Evolutionary conservation across 1,140 invertebrate genomes (phyloP).

Genomic region (Pomacea maculata): DNA sequence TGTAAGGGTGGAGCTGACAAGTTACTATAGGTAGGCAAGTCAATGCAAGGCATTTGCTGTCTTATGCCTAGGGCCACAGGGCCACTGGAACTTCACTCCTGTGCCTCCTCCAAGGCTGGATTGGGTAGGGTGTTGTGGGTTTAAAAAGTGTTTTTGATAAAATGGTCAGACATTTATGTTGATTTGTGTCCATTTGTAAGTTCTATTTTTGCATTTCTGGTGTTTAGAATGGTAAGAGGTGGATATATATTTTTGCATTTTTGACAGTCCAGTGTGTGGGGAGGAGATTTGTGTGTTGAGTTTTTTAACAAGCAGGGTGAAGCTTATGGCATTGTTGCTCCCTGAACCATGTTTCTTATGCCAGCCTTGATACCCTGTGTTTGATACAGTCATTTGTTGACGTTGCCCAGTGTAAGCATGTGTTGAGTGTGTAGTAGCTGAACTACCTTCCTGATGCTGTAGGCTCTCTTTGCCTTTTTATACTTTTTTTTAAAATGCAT

Average conservation of each 20-base stretch:
- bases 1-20: background rate
- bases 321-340: background rate
- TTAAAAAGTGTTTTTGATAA: conserved; percentile 10
- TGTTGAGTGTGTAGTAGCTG: conserved; percentile 1
- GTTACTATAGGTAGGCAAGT: background rate
- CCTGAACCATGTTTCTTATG: background rate
- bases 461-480: background rate
- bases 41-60: background rate
- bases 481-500: background rate
- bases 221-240: conserved; percentile 21
- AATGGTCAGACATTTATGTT: conserved; percentile 3
- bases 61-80: background rate
- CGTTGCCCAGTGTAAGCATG: background rate
- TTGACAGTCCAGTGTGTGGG: conserved; percentile 24
- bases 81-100: background rate
- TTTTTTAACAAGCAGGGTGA: conserved; percentile 23
- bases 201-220: conserved; percentile 35
- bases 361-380: background rate
- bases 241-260: conserved; percentile 43
- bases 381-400: background rate
- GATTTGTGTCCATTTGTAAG: conserved; percentile 26
- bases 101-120: background rate
- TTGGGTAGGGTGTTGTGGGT: background rate
- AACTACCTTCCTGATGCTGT: background rate
- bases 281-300: conserved; percentile 1